Percentiles rank a stretch among this genome's conserved stretches.
phyloP scores from a whole-genome alignment of 2,113 vertebrate genomes.

The Petrocephalus microphthalmus region DNA sequence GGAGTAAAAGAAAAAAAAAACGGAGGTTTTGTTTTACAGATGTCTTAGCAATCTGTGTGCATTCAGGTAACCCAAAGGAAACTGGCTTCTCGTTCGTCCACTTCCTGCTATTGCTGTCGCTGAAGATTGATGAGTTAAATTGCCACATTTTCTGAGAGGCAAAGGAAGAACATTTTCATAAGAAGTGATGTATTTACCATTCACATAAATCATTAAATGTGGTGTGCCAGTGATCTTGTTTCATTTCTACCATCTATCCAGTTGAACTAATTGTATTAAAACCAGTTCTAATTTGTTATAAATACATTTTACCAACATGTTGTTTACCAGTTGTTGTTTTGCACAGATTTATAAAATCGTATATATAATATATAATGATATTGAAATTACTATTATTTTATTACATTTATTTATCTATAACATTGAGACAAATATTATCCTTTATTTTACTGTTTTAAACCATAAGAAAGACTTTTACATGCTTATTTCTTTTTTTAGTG shows the following conservation, averaged over 20 bases:
- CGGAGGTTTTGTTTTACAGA: neutral
- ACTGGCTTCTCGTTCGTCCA: too few relatives aligned
- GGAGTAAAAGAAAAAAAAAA: neutral
- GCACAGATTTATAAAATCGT: neutral
- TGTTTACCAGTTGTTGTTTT: neutral
- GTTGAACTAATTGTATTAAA: neutral
- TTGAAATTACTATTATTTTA: neutral
- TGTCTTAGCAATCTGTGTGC: too few relatives aligned
- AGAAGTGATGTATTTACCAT: neutral
- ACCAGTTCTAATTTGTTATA: neutral
- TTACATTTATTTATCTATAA: neutral
- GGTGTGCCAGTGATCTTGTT: neutral
- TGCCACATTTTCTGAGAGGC: neutral
- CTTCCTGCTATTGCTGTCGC: neutral
- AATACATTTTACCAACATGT: neutral
- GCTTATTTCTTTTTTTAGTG: neutral
- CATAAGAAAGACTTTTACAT: neutral
- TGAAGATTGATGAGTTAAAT: neutral
- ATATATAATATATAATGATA: neutral
- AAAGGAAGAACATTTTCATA: neutral
- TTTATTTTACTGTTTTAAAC: neutral
- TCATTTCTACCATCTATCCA: neutral
- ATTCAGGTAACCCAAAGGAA: slow-evolving; percentile 7
- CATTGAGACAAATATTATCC: neutral
- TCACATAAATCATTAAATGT: neutral